Evolutionary conservation across 2,888 invertebrate species (phyloP), one percentile per base, ranked within the genome.

Genomic region (Sarcophaga variegata): DNA sequence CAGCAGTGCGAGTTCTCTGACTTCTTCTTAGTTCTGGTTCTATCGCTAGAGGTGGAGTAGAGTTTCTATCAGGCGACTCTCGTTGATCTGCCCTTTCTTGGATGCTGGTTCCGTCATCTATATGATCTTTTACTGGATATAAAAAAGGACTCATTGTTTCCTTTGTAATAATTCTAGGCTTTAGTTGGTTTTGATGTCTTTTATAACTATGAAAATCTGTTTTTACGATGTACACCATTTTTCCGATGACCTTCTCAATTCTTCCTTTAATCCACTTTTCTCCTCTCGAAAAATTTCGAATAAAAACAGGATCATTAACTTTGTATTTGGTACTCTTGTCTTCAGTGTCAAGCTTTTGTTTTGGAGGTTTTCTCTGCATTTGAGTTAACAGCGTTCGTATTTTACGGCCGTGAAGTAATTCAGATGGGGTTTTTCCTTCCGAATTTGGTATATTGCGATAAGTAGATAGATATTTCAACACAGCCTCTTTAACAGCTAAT

Each of bases 401-500:
- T 49, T 45, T 45, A 76, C 75, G 75, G n/a, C 63, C 75, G 63
- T 76, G 54, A 49, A 76, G 64, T 62, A 76, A 49, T 76, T 76
- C 64, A 37, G 72, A 37, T n/a, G 62, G 72, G 37, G 62, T 62
- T 72, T 72, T 72, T 25, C 72, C 72, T 22, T 72, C 20, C n/a
- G 62, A 60, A n/a, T 72, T 72, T 37, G 72, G n/a, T 72, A 37
- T 72, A 62, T 37, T 62, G 62, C 45, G 72, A 72, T 72, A 62
- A 60, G 72, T 62, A 45, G 72, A 60, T 64, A 75, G 20, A 66
- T 66, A 76, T 76, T 66, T 76, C 8, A 54, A 25, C 22, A 76
- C 66, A 66, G 66, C 76, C 27, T 27, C 3, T 27, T 27, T 27
- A 27, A 27, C 27, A 27, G 27, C 4, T 27, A 27, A 27, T 4